Evolutionary conservation across 2,113 vertebrate species (phyloP), one percentile per base, ranked within the genome.

Genomic region (Merops nubicus): DNA sequence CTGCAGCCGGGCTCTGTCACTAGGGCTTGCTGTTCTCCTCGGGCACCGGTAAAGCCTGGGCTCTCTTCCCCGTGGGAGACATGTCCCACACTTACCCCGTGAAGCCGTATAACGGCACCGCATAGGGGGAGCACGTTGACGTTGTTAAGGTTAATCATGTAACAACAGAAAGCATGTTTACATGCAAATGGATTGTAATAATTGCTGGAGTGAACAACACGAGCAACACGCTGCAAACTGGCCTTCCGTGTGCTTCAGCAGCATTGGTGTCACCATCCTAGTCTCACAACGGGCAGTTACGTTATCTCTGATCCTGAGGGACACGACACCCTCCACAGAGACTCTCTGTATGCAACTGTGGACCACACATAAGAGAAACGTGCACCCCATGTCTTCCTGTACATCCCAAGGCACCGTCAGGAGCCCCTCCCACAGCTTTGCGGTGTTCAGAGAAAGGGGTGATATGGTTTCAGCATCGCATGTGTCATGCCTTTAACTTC

Each of bases 41-140:
- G 17, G 68, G 77, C 60, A 77, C 12, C 51, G 29, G 33, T 11
- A 81, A 70, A 69, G 28, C n/a, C 31, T 42, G 20, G 33, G 45
- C 34, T 64, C 14, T 79, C 33, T 48, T 63, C 23, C 57, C 33
- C 0, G 10, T 16, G 3, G 7, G 43, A 2, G 0, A 43, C 0
- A 1, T 5, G 33, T 50, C 36, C 78, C 3, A 2, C 0, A 2
- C 59, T 73, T 51, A 76, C 16, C 57, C 79, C 29, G n/a, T 34
- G 23, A 8, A 56, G 50, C 2, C 9, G 1, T 22, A 34, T 34
- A 73, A 80, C 15, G 77, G 59, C 80, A 85, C 29, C 0, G 0
- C 67, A 51, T 23, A 50, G 1, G 29, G 50, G 43, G 59, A 91
- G 62, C 81, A 82, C 1, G 15, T 47, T 57, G 77, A 48, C 74